Evolutionary conservation across 1,140 invertebrate species (phyloP).

Genomic region (Diachasmimorpha longicaudata): DNA sequence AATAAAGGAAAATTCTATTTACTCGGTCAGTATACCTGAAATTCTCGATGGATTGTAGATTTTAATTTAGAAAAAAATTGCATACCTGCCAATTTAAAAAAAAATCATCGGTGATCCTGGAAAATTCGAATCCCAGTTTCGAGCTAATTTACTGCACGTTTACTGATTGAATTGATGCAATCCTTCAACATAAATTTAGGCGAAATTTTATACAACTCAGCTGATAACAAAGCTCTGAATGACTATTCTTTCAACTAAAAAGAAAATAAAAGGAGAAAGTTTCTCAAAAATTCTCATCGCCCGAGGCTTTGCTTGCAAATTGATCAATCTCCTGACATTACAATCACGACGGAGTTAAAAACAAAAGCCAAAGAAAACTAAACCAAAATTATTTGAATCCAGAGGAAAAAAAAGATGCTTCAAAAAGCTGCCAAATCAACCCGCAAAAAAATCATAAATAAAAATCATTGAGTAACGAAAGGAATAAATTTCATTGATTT

Average conservation of each 20-base stretch:
- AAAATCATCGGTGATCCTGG: not conserved
- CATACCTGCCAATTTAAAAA: not conserved
- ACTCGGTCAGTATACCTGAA: not conserved
- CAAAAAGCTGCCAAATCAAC: conserved; percentile 12
- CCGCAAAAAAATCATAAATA: conserved; percentile 28
- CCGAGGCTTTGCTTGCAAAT: not conserved
- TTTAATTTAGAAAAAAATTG: not conserved
- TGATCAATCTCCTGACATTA: not conserved
- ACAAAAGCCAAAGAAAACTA: not conserved
- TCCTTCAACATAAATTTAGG: conserved; percentile 21
- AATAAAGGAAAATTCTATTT: not conserved
- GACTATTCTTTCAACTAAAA: conserved; percentile 29
- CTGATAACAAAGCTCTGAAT: conserved; percentile 29
- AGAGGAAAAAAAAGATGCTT: conserved; percentile 28
- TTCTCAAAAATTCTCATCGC: not conserved
- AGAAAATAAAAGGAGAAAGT: conserved; percentile 13
- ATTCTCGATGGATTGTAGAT: not conserved
- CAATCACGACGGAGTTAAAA: not conserved
- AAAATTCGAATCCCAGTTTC: not conserved
- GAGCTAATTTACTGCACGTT: conserved; percentile 25
- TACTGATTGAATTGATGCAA: conserved; percentile 27
- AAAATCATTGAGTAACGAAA: conserved; percentile 34
- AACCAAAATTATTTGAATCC: not conserved
- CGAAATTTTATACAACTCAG: conserved; percentile 18
- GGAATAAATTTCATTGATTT: conserved; percentile 33